Evolutionary conservation across 1,140 invertebrate genomes (phyloP).

Genomic region (Samia ricini): DNA sequence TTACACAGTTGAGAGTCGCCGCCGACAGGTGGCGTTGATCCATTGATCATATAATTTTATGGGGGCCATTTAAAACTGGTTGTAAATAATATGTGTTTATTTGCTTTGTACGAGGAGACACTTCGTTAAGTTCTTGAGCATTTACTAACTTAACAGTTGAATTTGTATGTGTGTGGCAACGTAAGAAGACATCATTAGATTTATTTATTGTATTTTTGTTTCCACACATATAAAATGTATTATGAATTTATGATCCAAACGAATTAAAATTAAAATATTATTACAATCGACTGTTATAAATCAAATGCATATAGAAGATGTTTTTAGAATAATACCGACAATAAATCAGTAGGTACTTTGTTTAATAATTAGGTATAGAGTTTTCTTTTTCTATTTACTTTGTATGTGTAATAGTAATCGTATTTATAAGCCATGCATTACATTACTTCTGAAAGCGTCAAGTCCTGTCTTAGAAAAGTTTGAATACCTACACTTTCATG

Average conservation of each 20-base stretch:
- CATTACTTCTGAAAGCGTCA: too few relatives aligned
- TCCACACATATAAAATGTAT: not conserved
- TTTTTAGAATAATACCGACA: too few relatives aligned
- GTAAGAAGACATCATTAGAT: not conserved
- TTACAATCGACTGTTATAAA: too few relatives aligned
- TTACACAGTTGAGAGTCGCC: slow-evolving; percentile 22
- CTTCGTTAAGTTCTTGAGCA: slow-evolving; percentile 4
- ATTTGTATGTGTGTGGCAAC: not conserved
- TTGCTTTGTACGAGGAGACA: slow-evolving; percentile 19
- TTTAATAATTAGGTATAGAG: too few relatives aligned
- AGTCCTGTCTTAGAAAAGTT: too few relatives aligned
- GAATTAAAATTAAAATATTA: too few relatives aligned
- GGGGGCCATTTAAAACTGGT: slow-evolving; percentile 24
- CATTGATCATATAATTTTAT: slow-evolving; percentile 44
- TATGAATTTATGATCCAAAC: not conserved
- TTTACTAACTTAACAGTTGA: slow-evolving; percentile 3
- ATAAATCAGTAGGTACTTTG: too few relatives aligned
- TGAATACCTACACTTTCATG: too few relatives aligned
- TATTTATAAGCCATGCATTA: too few relatives aligned
- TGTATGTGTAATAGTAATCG: too few relatives aligned
- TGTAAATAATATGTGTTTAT: slow-evolving; percentile 29
- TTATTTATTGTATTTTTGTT: not conserved
- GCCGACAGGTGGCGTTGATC: slow-evolving; percentile 30
- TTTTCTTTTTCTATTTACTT: too few relatives aligned
- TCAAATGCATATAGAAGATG: too few relatives aligned